Base-by-base conservation (phyloP, 2,113 vertebrate genomes). In the Syngnathus scovelli region DNA sequence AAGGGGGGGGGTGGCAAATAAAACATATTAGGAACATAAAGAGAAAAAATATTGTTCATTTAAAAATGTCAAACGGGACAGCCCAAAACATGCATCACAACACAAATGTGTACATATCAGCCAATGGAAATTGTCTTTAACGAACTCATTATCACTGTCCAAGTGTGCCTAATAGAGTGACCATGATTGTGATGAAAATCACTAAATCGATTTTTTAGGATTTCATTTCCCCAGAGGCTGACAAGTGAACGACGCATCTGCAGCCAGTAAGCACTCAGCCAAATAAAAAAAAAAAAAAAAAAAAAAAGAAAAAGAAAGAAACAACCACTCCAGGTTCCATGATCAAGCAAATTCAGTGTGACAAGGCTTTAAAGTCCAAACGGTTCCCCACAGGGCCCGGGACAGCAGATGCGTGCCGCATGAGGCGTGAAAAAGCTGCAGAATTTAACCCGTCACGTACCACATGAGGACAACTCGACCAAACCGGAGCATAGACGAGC, bases 391-490 rank as follows among this genome's bases (percentile, higher is more conserved):
- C 21, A 27, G 61, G 43, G 69, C 71, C 70, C 70, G 54, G 81
- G 79, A 85, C 11, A 64, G 63, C 68, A 48, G 68, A 73, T 3
- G 65, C n/a, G 21, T 27, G 68, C 76, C 82, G 79, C 83, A 61
- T 72, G 72, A 46, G 75, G 76, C 79, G 61, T 44, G 48, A 80
- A 83, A 87, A 88, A 89, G 68, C 91, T 91, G 91, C 91, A 92
- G 85, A 89, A 92, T 92, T 92, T 91, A 92, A 92, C 91, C 91
- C 90, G 76, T 91, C 68, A 33, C 48, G 41, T 69, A 66, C n/a
- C 60, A 46, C 8, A 73, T 63, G 36, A 9, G 44, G 61, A 48
- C 27, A 39, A 46, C 39, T 44, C 61, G 16, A 6, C 44, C 51
- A 23, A 61, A 76, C 71, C 74, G 41, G 74, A 46, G 66, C 66